Evolutionary conservation across 1,140 invertebrate species (phyloP).

Genomic region (Oedothorax gibbosus): DNA sequence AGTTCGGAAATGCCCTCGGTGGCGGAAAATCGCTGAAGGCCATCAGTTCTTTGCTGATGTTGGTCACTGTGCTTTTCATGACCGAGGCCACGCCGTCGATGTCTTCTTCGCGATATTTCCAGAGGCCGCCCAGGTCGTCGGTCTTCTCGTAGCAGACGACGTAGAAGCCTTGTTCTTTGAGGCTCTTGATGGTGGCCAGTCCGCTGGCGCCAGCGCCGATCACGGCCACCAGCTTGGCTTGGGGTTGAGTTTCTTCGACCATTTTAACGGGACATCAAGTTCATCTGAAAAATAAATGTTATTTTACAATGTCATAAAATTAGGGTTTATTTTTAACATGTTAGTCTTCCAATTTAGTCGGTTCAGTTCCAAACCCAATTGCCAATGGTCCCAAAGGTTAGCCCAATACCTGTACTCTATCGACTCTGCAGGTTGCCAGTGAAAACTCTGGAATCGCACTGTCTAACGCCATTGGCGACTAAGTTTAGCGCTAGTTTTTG

Average conservation of each 20-base stretch:
- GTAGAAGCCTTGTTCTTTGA: constrained; percentile 68
- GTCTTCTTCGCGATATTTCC: constrained; percentile 65
- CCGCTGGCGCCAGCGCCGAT: constrained; percentile 70
- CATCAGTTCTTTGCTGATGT: constrained; percentile 73
- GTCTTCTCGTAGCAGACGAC: constrained; percentile 69
- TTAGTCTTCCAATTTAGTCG: no score
- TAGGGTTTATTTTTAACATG: no score
- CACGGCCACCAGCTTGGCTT: constrained; percentile 62
- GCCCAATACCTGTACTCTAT: no score
- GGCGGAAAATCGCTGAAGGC: constrained; percentile 72
- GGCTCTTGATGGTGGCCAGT: constrained; percentile 68
- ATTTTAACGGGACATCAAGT: background rate
- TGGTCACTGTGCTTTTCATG: constrained; percentile 70
- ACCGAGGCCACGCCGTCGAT: constrained; percentile 67
- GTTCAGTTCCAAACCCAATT: no score
- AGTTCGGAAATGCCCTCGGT: constrained; percentile 69
- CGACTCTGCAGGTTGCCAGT: no score
- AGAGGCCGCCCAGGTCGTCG: constrained; percentile 67
- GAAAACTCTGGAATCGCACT: no score
- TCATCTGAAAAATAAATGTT: constrained; percentile 16
- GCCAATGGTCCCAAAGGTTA: no score
- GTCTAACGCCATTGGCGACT: no score
- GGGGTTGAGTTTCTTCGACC: constrained; percentile 23
- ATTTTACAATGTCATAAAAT: background rate
- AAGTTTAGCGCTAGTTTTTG: no score